Conservation (phyloP, 2,113 vertebrate species). For the Marmota flaviventris region DNA sequence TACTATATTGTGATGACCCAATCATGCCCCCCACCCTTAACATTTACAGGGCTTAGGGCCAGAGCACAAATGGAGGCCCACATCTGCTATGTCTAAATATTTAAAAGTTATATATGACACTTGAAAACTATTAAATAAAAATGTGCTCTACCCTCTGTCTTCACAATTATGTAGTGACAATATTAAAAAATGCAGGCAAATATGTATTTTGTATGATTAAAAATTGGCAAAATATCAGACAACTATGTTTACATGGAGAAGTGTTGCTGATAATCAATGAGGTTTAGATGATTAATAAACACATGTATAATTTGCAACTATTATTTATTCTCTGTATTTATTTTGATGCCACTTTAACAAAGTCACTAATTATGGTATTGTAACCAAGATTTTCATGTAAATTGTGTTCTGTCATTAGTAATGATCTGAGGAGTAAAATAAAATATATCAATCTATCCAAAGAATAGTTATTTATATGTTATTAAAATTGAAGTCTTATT, state of each 20-base stretch:
- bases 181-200: neutral
- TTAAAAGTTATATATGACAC: neutral
- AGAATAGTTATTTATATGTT: neutral
- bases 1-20: neutral
- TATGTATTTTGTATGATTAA: neutral
- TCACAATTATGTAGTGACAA: neutral
- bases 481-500: neutral
- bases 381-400: neutral
- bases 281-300: neutral
- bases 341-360: neutral
- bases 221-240: neutral
- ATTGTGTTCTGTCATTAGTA: neutral
- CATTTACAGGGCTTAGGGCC: neutral
- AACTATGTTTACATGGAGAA: neutral
- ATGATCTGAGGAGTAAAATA: neutral
- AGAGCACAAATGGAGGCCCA: neutral
- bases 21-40: fast-evolving
- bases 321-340: neutral
- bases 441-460: neutral
- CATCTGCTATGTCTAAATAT: neutral
- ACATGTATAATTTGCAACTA: neutral
- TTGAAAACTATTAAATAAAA: neutral
- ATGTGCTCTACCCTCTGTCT: neutral
- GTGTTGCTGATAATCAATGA: neutral
- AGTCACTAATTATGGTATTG: neutral